Evolutionary conservation across 2,888 invertebrate genomes (phyloP).

Genomic region (Pristionchus exspectatus): DNA sequence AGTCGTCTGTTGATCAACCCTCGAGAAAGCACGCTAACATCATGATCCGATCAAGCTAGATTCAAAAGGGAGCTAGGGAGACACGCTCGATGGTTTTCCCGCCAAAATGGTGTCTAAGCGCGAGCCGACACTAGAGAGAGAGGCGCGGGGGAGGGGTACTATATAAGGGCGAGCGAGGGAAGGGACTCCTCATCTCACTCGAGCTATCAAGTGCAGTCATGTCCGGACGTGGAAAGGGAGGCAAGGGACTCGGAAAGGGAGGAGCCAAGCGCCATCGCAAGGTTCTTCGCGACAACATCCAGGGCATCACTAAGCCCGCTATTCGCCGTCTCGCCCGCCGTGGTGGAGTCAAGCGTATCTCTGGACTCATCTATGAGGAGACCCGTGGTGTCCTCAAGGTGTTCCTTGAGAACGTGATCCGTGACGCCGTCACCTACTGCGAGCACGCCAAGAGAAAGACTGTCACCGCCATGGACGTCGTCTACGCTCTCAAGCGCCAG

Average conservation of each 20-base stretch:
- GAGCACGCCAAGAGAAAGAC: conserved; percentile 91
- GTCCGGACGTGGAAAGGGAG: conserved; percentile 89
- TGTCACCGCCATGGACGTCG: conserved; percentile 90
- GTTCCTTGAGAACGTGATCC: conserved; percentile 80
- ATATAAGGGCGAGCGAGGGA: too few relatives aligned
- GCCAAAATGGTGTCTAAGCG: too few relatives aligned
- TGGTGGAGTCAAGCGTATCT: conserved; percentile 80
- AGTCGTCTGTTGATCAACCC: too few relatives aligned
- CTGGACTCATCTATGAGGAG: conserved; percentile 74
- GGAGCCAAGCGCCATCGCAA: conserved; percentile 88
- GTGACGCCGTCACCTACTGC: conserved; percentile 89
- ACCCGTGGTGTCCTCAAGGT: conserved; percentile 72
- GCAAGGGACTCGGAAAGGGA: conserved; percentile 87
- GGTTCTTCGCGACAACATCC: conserved; percentile 73
- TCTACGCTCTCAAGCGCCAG: conserved; percentile 90
- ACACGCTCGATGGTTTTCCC: too few relatives aligned
- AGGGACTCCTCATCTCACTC: too few relatives aligned
- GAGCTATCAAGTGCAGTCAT: conserved; percentile 79
- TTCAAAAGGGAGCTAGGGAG: too few relatives aligned
- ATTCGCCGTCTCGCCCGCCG: conserved; percentile 81
- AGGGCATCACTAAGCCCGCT: conserved; percentile 77
- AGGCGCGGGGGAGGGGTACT: too few relatives aligned
- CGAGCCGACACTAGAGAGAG: too few relatives aligned
- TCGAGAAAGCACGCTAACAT: too few relatives aligned
- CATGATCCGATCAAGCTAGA: too few relatives aligned